phyloP scores from a whole-genome alignment of 2,797 vertebrate species.

The Alcedo atthis region DNA sequence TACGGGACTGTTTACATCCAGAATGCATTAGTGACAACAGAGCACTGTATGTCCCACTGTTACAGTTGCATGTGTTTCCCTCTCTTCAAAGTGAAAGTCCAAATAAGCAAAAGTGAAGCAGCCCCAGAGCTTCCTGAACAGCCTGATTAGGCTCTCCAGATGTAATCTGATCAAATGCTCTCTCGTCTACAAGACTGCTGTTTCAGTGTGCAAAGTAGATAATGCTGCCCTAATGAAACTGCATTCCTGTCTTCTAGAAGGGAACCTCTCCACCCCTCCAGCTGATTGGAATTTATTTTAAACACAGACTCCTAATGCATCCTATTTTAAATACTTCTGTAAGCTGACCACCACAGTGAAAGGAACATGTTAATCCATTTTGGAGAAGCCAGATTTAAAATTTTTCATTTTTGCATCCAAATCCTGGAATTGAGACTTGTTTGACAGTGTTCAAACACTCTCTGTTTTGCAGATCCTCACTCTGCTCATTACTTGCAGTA shows the following conservation, averaged over 20 bases:
- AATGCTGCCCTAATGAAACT: not conserved
- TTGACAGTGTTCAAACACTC: not conserved
- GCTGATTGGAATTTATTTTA: not conserved
- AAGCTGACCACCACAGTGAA: not conserved
- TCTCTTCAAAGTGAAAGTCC: not conserved
- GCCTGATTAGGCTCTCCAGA: not conserved
- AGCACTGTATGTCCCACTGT: not conserved
- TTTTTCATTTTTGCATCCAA: not conserved
- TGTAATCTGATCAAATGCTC: not conserved
- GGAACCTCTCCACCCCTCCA: not conserved
- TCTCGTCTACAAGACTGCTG: not conserved
- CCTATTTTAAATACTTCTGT: not conserved
- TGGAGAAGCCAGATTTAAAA: not conserved
- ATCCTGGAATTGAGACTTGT: not conserved
- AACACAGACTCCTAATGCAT: not conserved
- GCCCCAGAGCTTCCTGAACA: not conserved
- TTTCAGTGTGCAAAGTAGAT: not conserved
- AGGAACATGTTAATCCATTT: not conserved
- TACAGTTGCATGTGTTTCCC: not conserved
- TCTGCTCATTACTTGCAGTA: not conserved
- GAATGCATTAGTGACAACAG: not conserved
- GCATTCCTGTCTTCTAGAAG: not conserved
- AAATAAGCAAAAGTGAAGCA: not conserved
- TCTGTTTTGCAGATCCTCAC: not conserved
- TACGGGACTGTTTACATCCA: not conserved